Evolutionary conservation across 2,113 vertebrate species (phyloP), one percentile per base, ranked within the genome.

Genomic region (Lampris megalopsis): DNA sequence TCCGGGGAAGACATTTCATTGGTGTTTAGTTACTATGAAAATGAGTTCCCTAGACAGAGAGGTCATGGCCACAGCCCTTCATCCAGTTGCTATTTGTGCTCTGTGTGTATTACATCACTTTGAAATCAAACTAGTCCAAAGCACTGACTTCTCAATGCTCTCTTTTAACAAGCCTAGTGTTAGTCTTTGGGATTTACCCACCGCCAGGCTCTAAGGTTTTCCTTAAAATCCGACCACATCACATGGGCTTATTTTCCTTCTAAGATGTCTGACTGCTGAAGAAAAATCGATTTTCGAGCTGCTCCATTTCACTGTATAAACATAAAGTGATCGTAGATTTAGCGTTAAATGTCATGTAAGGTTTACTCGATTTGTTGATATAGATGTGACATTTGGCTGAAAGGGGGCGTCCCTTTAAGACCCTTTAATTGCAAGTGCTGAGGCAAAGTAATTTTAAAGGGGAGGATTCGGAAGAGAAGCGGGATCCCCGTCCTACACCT

Each of bases 91-190:
- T 89, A 86, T 91, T 91, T 86, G 70, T 54, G 80, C 63, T 75
- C 75, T 87, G 74, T 91, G 73, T 85, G 78, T 75, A 90, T 93
- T 90, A 91, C 91, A 88, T 92, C 91, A 92, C 79, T 89, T 84
- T 92, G 74, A 87, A 91, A 90, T 88, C 69, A 74, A 86, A 69
- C 86, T 76, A 70, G 72, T 85, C 73, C 59, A 79, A 82, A 81
- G 73, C 82, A 73, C 63, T 37, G 73, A 75, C 75, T 86, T 73
- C 78, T 91, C 75, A 81, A 61, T 83, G 73, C 78, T 90, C 71
- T 78, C 77, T 75, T 88, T 92, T 80, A 89, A 88, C 82, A 84
- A 81, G 40, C 80, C 58, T 9, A 65, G 63, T 84, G 86, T 91
- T 90, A 86, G 89, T 90, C 88, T 92, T 91, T 81, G 86, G 81